These are phyloP conservation scores for Melanerpes formicivorus DNA, from an alignment of 2,113 vertebrate genomes.

Conservation along the genomic window DNA sequence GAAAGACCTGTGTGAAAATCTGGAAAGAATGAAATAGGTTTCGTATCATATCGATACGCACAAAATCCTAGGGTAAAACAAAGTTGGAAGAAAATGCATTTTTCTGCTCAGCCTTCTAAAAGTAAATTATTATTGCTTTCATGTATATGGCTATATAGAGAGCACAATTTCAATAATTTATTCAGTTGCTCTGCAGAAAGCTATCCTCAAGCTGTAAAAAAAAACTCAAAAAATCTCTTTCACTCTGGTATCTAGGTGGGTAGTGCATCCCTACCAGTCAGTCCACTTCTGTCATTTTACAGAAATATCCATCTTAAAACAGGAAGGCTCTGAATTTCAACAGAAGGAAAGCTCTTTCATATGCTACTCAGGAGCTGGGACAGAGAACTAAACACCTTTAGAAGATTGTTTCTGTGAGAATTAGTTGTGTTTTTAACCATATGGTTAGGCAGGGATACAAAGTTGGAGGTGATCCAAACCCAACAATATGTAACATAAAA, in stretches of 20 bases:
- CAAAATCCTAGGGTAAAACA: background rate
- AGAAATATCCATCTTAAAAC: background rate
- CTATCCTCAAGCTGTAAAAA: background rate
- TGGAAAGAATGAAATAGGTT: background rate
- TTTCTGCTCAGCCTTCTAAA: background rate
- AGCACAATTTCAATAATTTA: background rate
- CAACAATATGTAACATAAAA: background rate
- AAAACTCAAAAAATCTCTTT: background rate
- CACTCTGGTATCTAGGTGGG: background rate
- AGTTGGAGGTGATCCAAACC: background rate
- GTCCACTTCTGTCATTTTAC: background rate
- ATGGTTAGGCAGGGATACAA: background rate
- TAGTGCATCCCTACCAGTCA: background rate
- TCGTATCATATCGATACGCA: background rate
- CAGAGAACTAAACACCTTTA: background rate
- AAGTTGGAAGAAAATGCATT: background rate
- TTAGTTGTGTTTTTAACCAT: background rate
- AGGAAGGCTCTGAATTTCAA: background rate
- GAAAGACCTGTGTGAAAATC: background rate
- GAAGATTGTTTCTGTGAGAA: background rate
- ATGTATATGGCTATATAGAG: background rate
- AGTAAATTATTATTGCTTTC: background rate
- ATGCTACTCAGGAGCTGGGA: background rate
- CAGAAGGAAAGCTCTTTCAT: background rate
- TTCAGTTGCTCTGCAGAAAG: conserved; percentile 1